Conservation (phyloP, 1,140 invertebrate species). For the Drosophila orena region DNA sequence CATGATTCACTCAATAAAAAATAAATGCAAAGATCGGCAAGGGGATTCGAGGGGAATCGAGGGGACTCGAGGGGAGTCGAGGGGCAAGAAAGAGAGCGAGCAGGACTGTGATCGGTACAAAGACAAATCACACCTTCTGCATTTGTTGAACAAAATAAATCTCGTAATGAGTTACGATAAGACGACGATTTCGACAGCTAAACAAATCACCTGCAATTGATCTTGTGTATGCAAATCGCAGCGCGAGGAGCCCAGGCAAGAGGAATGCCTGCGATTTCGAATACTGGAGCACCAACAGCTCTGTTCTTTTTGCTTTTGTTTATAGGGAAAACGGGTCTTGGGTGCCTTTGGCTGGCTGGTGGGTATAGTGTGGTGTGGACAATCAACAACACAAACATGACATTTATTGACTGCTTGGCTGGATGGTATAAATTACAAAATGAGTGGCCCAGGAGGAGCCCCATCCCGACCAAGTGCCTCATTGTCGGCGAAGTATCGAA, state of each 20-base stretch:
- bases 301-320: not conserved
- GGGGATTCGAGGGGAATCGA: not conserved
- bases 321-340: conserved; percentile 1
- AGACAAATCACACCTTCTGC: conserved; percentile 85
- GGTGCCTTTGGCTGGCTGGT: not conserved
- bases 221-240: conserved; percentile 80
- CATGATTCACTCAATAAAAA: conserved; percentile 80
- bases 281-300: conserved; percentile 72
- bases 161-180: conserved; percentile 85
- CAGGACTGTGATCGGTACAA: conserved; percentile 74
- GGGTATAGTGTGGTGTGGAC: conserved; percentile 68
- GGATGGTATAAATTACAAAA: conserved; percentile 79
- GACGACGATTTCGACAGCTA: conserved; percentile 85
- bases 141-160: conserved; percentile 85
- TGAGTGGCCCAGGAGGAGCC: conserved; percentile 30
- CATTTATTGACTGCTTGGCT: conserved; percentile 82
- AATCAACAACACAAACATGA: conserved; percentile 82
- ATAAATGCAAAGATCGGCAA: conserved; percentile 62
- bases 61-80: too few relatives aligned
- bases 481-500: not conserved
- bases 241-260: conserved; percentile 46
- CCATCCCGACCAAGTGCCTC: conserved; percentile 9
- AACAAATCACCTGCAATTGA: conserved; percentile 85
- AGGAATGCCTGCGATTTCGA: conserved; percentile 79
- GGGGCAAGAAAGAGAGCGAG: not conserved